phyloP scores from a whole-genome alignment of 92 coral and sea anemone species.

The Paragorgia papillata region DNA sequence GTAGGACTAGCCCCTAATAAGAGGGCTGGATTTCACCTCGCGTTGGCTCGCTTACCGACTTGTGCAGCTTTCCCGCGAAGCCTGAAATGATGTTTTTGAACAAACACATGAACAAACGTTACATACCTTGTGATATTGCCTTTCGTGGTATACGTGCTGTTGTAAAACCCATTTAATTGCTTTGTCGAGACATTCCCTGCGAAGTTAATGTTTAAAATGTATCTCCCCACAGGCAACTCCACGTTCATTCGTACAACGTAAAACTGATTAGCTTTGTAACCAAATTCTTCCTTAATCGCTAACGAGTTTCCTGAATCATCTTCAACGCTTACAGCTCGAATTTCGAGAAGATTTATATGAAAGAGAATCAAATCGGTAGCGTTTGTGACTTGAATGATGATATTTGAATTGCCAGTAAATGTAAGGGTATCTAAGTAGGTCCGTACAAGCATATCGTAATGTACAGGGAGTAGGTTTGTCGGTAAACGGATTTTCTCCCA shows the following conservation, averaged over 20 bases:
- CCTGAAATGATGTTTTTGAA: no score
- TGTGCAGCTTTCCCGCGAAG: no score
- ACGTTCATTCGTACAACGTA: conserved; percentile 60
- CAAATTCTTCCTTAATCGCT: conserved; percentile 59
- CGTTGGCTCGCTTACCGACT: no score
- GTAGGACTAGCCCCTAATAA: no score
- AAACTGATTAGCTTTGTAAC: conserved; percentile 62
- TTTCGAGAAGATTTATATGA: conserved; percentile 74
- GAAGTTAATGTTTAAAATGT: conserved; percentile 62
- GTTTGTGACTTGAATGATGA: conserved; percentile 55
- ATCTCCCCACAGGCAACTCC: conserved; percentile 50
- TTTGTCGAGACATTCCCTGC: conserved; percentile 47
- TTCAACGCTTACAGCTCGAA: conserved; percentile 58
- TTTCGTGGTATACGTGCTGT: conserved; percentile 55
- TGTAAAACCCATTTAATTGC: conserved; percentile 65
- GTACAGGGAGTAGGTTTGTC: conserved; percentile 65
- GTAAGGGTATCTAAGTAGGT: conserved; percentile 62
- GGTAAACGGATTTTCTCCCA: conserved; percentile 95
- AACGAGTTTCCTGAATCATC: not conserved
- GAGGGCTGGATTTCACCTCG: no score
- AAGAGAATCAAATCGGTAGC: conserved; percentile 74
- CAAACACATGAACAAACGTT: not conserved
- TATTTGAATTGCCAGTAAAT: conserved; percentile 68
- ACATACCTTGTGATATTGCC: conserved; percentile 69
- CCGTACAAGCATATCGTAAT: conserved; percentile 68